Evolutionary conservation across 2,113 vertebrate species (phyloP), one percentile per base, ranked within the genome.

Genomic region (Alligator mississippiensis): DNA sequence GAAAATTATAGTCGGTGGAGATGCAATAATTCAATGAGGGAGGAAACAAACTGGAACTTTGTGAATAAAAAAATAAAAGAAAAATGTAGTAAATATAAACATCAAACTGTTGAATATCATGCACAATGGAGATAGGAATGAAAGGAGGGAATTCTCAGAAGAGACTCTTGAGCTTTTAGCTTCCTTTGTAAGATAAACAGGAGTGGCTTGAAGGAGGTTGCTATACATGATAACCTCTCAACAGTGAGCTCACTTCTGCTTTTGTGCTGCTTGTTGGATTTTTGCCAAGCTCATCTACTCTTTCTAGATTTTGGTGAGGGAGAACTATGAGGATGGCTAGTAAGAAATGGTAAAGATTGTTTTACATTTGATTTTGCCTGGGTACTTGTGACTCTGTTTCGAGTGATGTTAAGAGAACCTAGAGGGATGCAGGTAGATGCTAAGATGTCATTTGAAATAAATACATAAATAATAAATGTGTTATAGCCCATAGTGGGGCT

Each of bases 401-500:
- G 90, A 90, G 19, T 77, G 63, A 83, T 82, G 66, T 78, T 89
- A 74, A 85, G 28, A 19, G 24, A 85, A 21, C 80, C 30, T 74
- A 64, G 61, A 84, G 92, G 70, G 28, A 85, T 80, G 62, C 30
- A 60, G 28, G 63, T 34, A 58, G 88, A 12, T 38, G 58, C 25
- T 75, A 30, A 22, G 84, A 84, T 80, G 25, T 18, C 88, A 4
- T 34, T 90, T 89, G 74, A 77, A 38, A 13, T 82, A 77, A 38
- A 13, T 82, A 64, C 68, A 47, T 27, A 87, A 90, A 68, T 57
- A 87, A 19, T 1, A 60, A 60, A 18, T 17, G 66, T 57, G 34
- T 90, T 87, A 77, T 90, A 85, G n/a, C 16, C 30, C 11, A 3
- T 22, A 16, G 76, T 80, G 3, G 0, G 6, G 80, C 87, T 93